Conservation (phyloP, 2,888 invertebrate species). For the Drosophila anomelani region DNA sequence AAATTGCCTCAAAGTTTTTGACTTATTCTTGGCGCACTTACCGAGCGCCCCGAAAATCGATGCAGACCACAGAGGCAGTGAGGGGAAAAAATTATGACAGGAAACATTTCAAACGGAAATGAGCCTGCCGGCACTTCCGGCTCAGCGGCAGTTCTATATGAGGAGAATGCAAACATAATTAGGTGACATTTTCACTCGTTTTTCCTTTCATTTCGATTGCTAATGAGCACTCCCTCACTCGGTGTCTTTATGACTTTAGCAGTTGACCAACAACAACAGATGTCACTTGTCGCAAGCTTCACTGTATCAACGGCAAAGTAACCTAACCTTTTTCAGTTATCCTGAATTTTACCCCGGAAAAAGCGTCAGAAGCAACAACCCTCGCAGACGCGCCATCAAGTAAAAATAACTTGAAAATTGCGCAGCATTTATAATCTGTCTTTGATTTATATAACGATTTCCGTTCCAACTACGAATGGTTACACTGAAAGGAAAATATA, state of each 20-base stretch:
- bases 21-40: constrained; percentile 69
- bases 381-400: constrained; percentile 29
- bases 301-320: constrained; percentile 7
- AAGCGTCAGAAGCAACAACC: constrained; percentile 24
- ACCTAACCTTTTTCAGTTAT: constrained; percentile 53
- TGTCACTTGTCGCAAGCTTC: constrained; percentile 35
- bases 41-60: constrained; percentile 32
- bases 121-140: constrained; percentile 59
- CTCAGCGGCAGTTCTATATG: constrained; percentile 33
- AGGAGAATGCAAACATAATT: constrained; percentile 55
- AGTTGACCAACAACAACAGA: constrained; percentile 51
- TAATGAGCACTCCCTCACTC: constrained; percentile 49
- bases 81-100: constrained; percentile 65
- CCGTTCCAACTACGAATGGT: constrained; percentile 66
- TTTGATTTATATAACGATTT: constrained; percentile 82
- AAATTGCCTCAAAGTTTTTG: constrained; percentile 64
- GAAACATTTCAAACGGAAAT: constrained; percentile 70
- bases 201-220: constrained; percentile 25
- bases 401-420: constrained; percentile 73
- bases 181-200: constrained; percentile 55
- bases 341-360: constrained; percentile 15
- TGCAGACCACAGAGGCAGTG: constrained; percentile 14
- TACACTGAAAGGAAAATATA: constrained; percentile 8
- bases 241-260: constrained; percentile 33
- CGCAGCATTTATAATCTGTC: constrained; percentile 78